Evolutionary conservation across 2,888 invertebrate genomes (phyloP).

Genomic region (Polyploca ridens): DNA sequence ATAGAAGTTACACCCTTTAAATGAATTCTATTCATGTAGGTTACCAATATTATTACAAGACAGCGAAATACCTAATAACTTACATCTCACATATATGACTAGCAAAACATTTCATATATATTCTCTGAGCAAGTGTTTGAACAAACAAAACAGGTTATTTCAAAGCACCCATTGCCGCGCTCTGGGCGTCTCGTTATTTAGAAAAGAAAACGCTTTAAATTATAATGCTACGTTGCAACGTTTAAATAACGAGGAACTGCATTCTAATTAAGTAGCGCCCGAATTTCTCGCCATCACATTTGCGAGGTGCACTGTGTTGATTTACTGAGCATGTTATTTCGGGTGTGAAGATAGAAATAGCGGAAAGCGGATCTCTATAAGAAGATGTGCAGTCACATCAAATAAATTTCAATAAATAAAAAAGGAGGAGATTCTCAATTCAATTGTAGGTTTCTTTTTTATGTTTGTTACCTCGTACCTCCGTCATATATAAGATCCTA

Average conservation of each 20-base stretch:
- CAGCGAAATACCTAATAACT: too few relatives aligned
- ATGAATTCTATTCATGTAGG: too few relatives aligned
- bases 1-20: too few relatives aligned
- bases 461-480: too few relatives aligned
- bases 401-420: too few relatives aligned
- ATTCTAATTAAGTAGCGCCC: constrained; percentile 29
- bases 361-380: not conserved
- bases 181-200: not conserved
- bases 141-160: not conserved
- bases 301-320: constrained; percentile 20
- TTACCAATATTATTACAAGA: too few relatives aligned
- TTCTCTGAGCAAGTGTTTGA: not conserved
- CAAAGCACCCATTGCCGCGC: not conserved
- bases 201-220: constrained; percentile 14
- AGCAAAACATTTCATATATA: too few relatives aligned
- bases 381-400: too few relatives aligned
- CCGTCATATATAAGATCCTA: too few relatives aligned
- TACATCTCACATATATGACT: too few relatives aligned
- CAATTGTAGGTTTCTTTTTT: too few relatives aligned
- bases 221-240: not conserved
- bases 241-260: constrained; percentile 20
- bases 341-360: not conserved
- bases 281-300: constrained; percentile 21
- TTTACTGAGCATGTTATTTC: constrained; percentile 13
- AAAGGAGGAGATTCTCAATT: too few relatives aligned